Conservation (phyloP, 2,113 vertebrate species). For the Nibea albiflora region DNA sequence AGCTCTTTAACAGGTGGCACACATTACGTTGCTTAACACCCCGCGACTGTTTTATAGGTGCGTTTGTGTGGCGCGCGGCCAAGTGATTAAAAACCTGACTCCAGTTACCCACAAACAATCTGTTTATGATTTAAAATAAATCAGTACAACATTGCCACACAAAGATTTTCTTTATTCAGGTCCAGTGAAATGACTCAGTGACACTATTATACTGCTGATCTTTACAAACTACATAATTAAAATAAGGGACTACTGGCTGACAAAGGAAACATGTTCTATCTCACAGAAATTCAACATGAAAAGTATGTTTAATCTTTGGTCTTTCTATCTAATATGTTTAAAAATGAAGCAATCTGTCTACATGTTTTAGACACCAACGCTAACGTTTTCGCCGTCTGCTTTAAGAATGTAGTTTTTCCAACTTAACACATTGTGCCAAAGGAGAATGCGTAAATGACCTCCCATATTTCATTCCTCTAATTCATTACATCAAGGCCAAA, state of each 20-base stretch:
- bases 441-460: constrained; percentile 21
- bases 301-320: background rate
- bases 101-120: constrained; percentile 11
- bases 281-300: background rate
- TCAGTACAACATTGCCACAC: background rate
- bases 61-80: background rate
- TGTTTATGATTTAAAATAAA: constrained; percentile 16
- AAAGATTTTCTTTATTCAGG: background rate
- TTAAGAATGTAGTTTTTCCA: constrained; percentile 15
- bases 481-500: constrained; percentile 11
- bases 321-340: too few species aligned
- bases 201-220: background rate
- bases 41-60: background rate
- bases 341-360: background rate
- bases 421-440: constrained; percentile 18
- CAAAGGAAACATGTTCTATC: background rate
- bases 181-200: background rate
- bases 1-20: constrained; percentile 18
- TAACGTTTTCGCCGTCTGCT: constrained; percentile 34
- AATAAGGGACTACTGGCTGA: background rate
- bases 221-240: background rate
- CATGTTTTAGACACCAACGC: background rate
- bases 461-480: constrained; percentile 40
- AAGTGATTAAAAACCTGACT: background rate
- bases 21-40: constrained; percentile 9